Evolutionary conservation across 2,113 vertebrate genomes (phyloP), one percentile per base, ranked within the genome.

Genomic region (Phrynocephalus versicolor): DNA sequence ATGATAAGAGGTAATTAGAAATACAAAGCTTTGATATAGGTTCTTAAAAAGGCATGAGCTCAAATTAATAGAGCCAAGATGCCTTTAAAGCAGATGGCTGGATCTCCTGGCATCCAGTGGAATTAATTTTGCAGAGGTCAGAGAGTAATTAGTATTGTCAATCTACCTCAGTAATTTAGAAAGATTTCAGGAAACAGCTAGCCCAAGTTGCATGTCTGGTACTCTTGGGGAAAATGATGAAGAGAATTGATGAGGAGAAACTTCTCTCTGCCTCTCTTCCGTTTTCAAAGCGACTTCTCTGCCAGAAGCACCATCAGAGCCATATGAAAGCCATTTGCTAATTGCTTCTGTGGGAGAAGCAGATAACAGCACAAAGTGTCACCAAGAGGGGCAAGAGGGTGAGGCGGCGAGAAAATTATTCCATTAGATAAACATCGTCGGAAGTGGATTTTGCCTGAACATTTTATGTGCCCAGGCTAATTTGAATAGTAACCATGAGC

Each of bases 321-420:
- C 81, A 15, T 84, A 84, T n/a, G 91, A 93, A 92, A 88, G 21
- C 79, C 60, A 81, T 87, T 91, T 89, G 75, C 88, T 91, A 93
- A 92, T 90, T 92, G 88, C 84, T 21, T 91, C 65, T 82, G 64
- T 91, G 74, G 86, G 72, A 67, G 81, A 71, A 92, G 35, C 35
- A 83, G 70, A 45, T 79, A 88, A 77, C 19, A 75, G 67, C 82
- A 67, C 78, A 86, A 70, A 94, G 69, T 41, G 51, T 60, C 90
- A 91, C 84, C 82, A 86, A 74, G 79, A 80, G 55, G 60, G 75
- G 73, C 58, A 81, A 89, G 81, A 41, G 64, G 83, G 27, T 39
- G 37, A 64, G 25, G 41, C 89, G 62, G 79, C 25, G 85, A 6
- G 78, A 70, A 86, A 2, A 80, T 87, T 57, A 85, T 67, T 92